Conservation (phyloP, 2,113 vertebrate genomes). For the Phalacrocorax aristotelis region DNA sequence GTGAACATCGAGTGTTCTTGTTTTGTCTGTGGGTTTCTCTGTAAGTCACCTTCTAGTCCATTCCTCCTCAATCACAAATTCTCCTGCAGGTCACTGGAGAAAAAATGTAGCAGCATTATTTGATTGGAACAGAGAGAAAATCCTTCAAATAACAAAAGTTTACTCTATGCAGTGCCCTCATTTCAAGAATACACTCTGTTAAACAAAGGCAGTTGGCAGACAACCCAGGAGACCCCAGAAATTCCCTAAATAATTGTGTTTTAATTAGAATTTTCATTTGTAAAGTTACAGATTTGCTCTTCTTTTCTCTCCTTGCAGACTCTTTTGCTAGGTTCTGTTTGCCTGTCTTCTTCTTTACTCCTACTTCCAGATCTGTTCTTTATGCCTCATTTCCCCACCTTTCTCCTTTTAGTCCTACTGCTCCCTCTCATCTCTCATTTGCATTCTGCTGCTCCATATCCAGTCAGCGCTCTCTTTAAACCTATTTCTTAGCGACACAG, state of each 20-base stretch:
- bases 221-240: neutral
- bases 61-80: slow-evolving; percentile 53
- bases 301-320: neutral
- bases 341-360: neutral
- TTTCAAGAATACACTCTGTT: neutral
- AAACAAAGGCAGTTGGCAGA: neutral
- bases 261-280: neutral
- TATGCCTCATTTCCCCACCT: neutral
- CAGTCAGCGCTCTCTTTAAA: neutral
- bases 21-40: neutral
- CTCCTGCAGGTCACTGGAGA: slow-evolving; percentile 62
- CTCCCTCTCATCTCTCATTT: neutral
- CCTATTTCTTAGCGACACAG: neutral
- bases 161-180: neutral
- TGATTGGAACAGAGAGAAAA: neutral
- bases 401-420: neutral
- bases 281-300: neutral
- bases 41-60: neutral
- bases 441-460: accelerated
- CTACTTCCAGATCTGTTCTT: neutral
- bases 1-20: neutral
- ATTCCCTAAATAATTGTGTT: neutral
- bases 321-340: neutral
- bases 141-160: neutral
- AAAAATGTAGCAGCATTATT: neutral